Conservation (phyloP, 2,888 invertebrate species). For the Synergus laeviventris region DNA sequence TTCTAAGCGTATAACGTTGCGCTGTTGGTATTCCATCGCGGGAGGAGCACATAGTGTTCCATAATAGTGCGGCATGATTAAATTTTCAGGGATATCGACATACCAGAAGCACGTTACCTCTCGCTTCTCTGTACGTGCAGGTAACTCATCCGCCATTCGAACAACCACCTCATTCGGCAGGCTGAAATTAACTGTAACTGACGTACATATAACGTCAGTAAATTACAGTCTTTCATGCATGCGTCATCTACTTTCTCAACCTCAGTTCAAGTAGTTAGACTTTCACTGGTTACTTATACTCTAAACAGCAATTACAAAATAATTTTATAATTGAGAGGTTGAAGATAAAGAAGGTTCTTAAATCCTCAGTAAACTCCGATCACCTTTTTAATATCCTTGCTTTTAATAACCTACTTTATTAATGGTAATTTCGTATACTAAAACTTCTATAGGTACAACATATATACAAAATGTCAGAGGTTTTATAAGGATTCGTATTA, state of each 20-base stretch:
- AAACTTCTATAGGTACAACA: too few species aligned
- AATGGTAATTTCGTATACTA: too few species aligned
- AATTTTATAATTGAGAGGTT: too few species aligned
- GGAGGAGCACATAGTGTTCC: conserved; percentile 60
- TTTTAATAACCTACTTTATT: too few species aligned
- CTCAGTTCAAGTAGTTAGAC: too few species aligned
- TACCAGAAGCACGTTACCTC: conserved; percentile 63
- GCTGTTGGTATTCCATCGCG: conserved; percentile 53
- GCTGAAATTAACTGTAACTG: conserved; percentile 61
- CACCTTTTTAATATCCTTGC: too few species aligned
- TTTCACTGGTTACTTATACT: too few species aligned
- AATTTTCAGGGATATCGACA: conserved; percentile 71
- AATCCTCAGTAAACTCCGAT: too few species aligned
- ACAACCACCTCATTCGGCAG: conserved; percentile 50
- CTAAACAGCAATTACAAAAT: too few species aligned
- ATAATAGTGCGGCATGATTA: conserved; percentile 67
- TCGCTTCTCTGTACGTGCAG: conserved; percentile 57
- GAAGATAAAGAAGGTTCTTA: too few species aligned
- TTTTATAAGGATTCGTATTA: too few species aligned
- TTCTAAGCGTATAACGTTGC: conserved; percentile 65
- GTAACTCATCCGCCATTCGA: conserved; percentile 55
- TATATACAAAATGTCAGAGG: background rate
- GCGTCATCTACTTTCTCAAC: background rate
- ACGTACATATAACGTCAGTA: conserved; percentile 5
- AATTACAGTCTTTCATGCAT: conserved; percentile 27